Base-by-base conservation (phyloP, 2,888 invertebrate species). In the Crepidodera aurea region DNA sequence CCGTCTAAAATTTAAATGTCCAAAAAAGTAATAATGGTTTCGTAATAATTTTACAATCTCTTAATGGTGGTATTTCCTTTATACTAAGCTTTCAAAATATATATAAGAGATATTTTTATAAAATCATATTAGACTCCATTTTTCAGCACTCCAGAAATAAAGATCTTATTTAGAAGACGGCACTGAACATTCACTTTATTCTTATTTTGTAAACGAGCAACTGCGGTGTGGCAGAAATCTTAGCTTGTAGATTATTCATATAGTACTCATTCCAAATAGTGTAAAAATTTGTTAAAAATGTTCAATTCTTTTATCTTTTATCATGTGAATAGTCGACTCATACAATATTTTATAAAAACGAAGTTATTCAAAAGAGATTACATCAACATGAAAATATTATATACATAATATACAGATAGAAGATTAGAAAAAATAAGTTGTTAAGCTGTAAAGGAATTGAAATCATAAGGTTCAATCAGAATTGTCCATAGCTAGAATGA, bases 381-480 rank as follows among this genome's bases (percentile, higher is more conserved):
- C 29, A 64, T 65, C 50, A 56, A 56, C 42, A 48, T 51, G 25
- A 66, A 56, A 58, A 32, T 51, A 32, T 34, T 54, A 34, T 46
- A 39, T 56, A 65, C 62, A 59, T 65, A 64, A 57, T 68, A 68
- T 70, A 67, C 57, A 16, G 37, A 60, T 53, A 46, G 44, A 22
- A 53, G 42, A 25, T 61, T 56, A 61, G 61, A 39, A 32, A 13
- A 63, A 64, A 3, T 44, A 25, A 69, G 68, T 65, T 69, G 62
- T 68, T 73, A 73, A 68, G 69, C 71, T 73, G 68, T 71, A 70
- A 73, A 72, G 73, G 72, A 74, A 73, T 74, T 73, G 74, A 73
- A 67, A 60, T 64, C 65, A 62, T 70, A 69, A 71, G 66, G 69
- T 68, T 71, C 66, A 66, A 62, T 70, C 61, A 66, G 66, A 70